Conservation (phyloP, 2,888 invertebrate genomes). For the Polymixis lichenea region DNA sequence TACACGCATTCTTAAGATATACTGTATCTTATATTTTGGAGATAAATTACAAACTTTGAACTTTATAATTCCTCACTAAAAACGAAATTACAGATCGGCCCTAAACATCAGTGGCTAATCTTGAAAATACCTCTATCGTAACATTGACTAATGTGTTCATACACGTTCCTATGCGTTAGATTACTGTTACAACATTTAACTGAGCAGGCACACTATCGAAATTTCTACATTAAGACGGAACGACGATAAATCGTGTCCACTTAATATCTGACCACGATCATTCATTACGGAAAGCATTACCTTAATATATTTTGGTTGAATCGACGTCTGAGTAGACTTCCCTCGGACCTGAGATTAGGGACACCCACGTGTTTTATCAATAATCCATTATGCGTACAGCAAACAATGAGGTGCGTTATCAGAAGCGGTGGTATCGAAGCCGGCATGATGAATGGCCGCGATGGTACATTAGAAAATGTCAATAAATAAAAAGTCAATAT, state of each 20-base stretch:
- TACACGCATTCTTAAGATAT: slow-evolving; percentile 56
- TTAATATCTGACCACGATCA: slow-evolving; percentile 86
- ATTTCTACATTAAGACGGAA: slow-evolving; percentile 82
- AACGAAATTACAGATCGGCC: slow-evolving; percentile 77
- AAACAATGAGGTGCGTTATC: slow-evolving; percentile 89
- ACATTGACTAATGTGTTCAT: slow-evolving; percentile 85
- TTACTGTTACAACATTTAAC: slow-evolving; percentile 85
- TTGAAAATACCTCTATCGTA: slow-evolving; percentile 76
- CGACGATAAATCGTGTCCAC: slow-evolving; percentile 85
- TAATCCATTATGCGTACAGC: slow-evolving; percentile 89
- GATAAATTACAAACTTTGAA: slow-evolving; percentile 82
- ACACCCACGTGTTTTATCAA: slow-evolving; percentile 90
- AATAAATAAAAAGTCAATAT: slow-evolving; percentile 90
- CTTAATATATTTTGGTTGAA: slow-evolving; percentile 81
- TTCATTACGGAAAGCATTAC: slow-evolving; percentile 83
- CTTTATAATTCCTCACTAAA: slow-evolving; percentile 75
- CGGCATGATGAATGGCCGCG: slow-evolving; percentile 85
- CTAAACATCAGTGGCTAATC: slow-evolving; percentile 79
- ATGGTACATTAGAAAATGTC: slow-evolving; percentile 88
- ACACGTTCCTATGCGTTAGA: slow-evolving; percentile 75
- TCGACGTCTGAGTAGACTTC: slow-evolving; percentile 83
- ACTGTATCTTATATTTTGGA: slow-evolving; percentile 68
- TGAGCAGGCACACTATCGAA: slow-evolving; percentile 82
- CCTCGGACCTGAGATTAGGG: slow-evolving; percentile 82
- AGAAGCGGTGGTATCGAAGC: slow-evolving; percentile 79